Conservation (phyloP, 2,888 invertebrate species). For the Plemyria rubiginata region DNA sequence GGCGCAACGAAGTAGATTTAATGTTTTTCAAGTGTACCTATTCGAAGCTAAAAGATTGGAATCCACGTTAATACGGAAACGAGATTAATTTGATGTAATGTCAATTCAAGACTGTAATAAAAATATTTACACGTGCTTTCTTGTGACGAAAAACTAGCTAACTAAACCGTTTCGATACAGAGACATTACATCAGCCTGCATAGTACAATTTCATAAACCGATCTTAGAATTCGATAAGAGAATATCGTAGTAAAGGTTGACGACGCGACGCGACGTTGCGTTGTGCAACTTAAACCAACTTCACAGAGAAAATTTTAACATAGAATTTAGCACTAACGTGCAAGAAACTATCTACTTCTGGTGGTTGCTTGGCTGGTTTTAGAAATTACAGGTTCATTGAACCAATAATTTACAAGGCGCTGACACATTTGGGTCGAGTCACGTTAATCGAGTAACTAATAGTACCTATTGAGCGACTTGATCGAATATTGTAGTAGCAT, state of each 20-base stretch:
- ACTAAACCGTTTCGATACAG: neutral
- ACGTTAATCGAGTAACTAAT: slow-evolving; percentile 21
- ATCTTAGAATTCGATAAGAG: slow-evolving; percentile 11
- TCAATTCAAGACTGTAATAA: too few relatives aligned
- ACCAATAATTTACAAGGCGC: slow-evolving; percentile 21
- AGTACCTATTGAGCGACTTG: slow-evolving; percentile 1
- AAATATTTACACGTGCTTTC: too few relatives aligned
- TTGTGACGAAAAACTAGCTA: too few relatives aligned
- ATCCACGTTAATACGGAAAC: too few relatives aligned
- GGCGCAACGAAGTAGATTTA: neutral
- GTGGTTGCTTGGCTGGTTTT: slow-evolving; percentile 15
- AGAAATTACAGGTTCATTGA: slow-evolving; percentile 21
- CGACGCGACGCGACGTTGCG: too few relatives aligned
- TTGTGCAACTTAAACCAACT: slow-evolving; percentile 20
- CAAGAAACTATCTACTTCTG: slow-evolving; percentile 1
- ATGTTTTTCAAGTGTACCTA: too few relatives aligned
- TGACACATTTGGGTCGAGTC: slow-evolving; percentile 24
- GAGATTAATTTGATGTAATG: too few relatives aligned
- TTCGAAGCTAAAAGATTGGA: too few relatives aligned
- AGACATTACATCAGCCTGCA: slow-evolving; percentile 22
- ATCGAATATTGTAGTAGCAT: slow-evolving; percentile 4
- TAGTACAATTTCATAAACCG: slow-evolving; percentile 23
- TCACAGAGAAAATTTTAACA: slow-evolving; percentile 14
- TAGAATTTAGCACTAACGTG: slow-evolving; percentile 15
- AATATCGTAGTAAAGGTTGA: slow-evolving; percentile 20